Evolutionary conservation across 64 coral and sea anemone genomes (phyloP).

Genomic region (Montipora efflorescens): DNA sequence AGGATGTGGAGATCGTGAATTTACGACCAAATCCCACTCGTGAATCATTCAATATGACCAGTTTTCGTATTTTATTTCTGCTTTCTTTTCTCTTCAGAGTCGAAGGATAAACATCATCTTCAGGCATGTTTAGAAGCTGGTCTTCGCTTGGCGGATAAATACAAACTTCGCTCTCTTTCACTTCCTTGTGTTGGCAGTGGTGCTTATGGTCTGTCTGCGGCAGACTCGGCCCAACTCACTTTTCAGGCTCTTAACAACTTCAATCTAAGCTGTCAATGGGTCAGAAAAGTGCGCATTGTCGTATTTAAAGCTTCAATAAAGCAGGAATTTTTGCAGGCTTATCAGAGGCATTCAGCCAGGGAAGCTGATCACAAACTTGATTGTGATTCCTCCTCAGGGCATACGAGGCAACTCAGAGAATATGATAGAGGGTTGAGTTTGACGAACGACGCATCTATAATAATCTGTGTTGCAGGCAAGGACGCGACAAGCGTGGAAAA

Average conservation of each 20-base stretch:
- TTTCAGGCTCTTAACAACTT: slow-evolving; percentile 61
- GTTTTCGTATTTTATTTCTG: background rate
- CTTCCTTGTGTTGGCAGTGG: slow-evolving; percentile 52
- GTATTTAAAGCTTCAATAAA: slow-evolving; percentile 65
- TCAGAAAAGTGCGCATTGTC: slow-evolving; percentile 54
- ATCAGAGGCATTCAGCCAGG: background rate
- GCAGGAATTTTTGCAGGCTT: slow-evolving; percentile 53
- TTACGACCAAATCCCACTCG: too few species aligned
- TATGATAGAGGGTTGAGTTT: too few species aligned
- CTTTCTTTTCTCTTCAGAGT: background rate
- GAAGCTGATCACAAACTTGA: background rate
- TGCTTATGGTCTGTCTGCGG: slow-evolving; percentile 24
- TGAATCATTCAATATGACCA: too few species aligned
- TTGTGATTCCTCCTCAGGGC: background rate
- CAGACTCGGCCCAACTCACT: slow-evolving; percentile 56
- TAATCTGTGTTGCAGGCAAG: slow-evolving; percentile 37
- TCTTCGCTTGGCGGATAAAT: slow-evolving; percentile 35
- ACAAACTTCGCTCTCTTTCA: slow-evolving; percentile 52
- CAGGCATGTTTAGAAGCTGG: slow-evolving; percentile 59
- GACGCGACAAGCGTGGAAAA: slow-evolving; percentile 6
- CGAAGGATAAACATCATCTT: slow-evolving; percentile 4
- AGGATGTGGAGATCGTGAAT: too few species aligned
- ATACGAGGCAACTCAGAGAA: background rate
- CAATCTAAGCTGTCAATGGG: background rate
- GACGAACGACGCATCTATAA: background rate